These are phyloP conservation scores for Ferdinandea cuprea DNA, from an alignment of 2,888 invertebrate genomes.

Conservation along the genomic window DNA sequence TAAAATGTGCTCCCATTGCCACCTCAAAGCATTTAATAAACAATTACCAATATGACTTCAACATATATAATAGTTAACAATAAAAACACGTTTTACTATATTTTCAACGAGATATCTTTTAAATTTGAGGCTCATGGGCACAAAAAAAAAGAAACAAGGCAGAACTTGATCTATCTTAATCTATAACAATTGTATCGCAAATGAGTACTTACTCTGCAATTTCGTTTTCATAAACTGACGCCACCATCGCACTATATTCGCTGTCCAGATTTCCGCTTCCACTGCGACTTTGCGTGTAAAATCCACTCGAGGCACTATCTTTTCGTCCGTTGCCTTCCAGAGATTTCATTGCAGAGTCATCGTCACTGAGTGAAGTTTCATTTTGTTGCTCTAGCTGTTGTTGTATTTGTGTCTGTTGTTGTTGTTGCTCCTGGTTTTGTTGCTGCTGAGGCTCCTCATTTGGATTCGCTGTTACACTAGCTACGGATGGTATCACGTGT, in stretches of 20 bases:
- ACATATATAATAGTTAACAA: too few relatives aligned
- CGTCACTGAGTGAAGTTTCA: slow-evolving; percentile 66
- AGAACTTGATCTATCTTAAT: slow-evolving; percentile 21
- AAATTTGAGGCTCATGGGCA: too few relatives aligned
- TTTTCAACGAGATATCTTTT: too few relatives aligned
- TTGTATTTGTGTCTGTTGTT: too few relatives aligned
- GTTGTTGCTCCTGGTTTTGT: slow-evolving; percentile 14
- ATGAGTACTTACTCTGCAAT: slow-evolving; percentile 78
- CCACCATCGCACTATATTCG: slow-evolving; percentile 81
- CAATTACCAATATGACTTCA: too few relatives aligned
- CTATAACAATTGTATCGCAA: slow-evolving; percentile 12
- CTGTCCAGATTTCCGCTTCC: slow-evolving; percentile 78
- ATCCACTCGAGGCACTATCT: slow-evolving; percentile 77
- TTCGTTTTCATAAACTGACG: slow-evolving; percentile 79
- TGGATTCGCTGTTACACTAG: slow-evolving; percentile 24
- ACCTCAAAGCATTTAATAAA: too few relatives aligned
- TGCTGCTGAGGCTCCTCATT: slow-evolving; percentile 47
- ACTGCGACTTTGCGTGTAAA: slow-evolving; percentile 74
- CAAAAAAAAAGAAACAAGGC: neutral
- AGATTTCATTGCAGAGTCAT: slow-evolving; percentile 78
- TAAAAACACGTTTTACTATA: too few relatives aligned
- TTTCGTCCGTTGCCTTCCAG: slow-evolving; percentile 76
- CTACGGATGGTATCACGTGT: slow-evolving; percentile 22
- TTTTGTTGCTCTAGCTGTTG: slow-evolving; percentile 26
- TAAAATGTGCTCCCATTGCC: too few relatives aligned